phyloP scores from a whole-genome alignment of 2,797 vertebrate species.

The Petrocephalus sullivani region DNA sequence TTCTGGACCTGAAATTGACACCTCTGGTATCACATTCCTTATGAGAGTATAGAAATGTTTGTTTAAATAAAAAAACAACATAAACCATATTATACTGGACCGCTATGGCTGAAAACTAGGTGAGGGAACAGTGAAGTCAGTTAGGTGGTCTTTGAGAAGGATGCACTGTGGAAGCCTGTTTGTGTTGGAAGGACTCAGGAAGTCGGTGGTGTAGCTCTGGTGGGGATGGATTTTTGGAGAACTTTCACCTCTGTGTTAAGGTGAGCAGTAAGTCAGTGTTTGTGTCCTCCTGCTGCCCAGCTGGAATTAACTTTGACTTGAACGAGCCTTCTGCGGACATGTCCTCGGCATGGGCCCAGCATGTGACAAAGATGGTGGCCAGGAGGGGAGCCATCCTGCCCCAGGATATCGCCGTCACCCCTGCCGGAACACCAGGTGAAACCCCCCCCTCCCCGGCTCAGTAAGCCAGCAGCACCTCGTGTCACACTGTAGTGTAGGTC shows the following conservation, averaged over 20 bases:
- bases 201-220: slow-evolving; percentile 7
- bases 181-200: slow-evolving; percentile 29
- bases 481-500: background rate
- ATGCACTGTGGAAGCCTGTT: slow-evolving; percentile 23
- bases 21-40: background rate
- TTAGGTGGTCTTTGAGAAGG: background rate
- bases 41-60: background rate
- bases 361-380: slow-evolving; percentile 97
- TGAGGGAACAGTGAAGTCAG: background rate
- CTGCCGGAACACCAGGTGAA: slow-evolving; percentile 84
- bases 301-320: slow-evolving; percentile 87
- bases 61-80: background rate
- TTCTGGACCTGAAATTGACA: too few relatives aligned
- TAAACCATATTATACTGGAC: background rate
- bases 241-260: background rate
- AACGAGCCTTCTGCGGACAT: slow-evolving; percentile 88
- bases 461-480: background rate
- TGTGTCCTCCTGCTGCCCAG: slow-evolving; percentile 51
- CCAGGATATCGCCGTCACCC: slow-evolving; percentile 91
- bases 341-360: slow-evolving; percentile 94
- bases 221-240: background rate
- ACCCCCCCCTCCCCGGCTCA: background rate
- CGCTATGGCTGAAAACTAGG: background rate
- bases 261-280: slow-evolving; percentile 10
- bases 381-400: slow-evolving; percentile 91